Conservation (phyloP, 2,113 vertebrate genomes). For the Poecilia latipinna region DNA sequence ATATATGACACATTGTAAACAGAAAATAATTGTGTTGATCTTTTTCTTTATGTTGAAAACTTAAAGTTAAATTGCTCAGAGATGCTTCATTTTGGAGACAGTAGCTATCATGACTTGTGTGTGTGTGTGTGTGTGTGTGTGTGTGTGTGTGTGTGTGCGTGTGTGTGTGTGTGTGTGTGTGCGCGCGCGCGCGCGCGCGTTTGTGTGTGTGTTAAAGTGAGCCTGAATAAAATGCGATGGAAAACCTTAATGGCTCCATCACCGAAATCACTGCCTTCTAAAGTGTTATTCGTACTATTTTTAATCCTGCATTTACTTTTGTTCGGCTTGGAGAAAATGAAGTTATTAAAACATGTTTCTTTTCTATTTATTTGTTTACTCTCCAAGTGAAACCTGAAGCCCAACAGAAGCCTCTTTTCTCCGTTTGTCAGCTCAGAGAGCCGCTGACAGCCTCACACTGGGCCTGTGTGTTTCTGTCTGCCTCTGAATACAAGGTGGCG, state of each 20-base stretch:
- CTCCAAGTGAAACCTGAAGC: neutral
- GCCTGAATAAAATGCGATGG: neutral
- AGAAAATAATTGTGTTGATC: neutral
- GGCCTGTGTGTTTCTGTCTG: conserved; percentile 18
- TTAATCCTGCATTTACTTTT: neutral
- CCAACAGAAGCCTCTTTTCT: conserved; percentile 11
- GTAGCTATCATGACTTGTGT: neutral
- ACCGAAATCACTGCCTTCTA: neutral
- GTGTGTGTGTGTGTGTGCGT: neutral
- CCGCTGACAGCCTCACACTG: conserved; percentile 37
- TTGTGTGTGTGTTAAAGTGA: neutral
- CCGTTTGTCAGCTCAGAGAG: conserved; percentile 6
- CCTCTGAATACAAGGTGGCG: conserved; percentile 54
- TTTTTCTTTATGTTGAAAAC: neutral
- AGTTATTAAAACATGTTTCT: neutral
- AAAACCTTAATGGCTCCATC: neutral
- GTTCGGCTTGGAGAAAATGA: neutral
- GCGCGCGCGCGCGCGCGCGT: no score
- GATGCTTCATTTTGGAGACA: neutral
- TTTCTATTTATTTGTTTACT: conserved; percentile 8
- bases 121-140: no score
- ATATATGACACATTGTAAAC: no score
- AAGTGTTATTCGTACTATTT: neutral
- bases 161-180: no score
- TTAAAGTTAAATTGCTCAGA: neutral